Evolutionary conservation across 2,797 vertebrate species (phyloP), one percentile per base, ranked within the genome.

Genomic region (Chromobotia macracanthus): DNA sequence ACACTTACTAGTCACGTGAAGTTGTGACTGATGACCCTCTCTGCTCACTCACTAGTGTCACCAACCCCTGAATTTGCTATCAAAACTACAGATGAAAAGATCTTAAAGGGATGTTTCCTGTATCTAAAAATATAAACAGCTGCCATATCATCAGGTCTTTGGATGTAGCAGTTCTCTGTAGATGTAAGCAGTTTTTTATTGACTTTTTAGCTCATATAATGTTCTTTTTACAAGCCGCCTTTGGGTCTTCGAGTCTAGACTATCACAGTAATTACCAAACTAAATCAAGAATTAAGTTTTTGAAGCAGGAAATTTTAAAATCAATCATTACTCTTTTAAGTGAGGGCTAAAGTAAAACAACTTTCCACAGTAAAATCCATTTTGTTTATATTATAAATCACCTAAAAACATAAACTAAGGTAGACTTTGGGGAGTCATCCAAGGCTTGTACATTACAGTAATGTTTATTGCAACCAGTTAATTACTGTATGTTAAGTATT

Each of bases 61-160:
- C 19, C 2, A 38, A 38, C 60, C n/a, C 28, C 15, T 61, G 2
- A 61, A 15, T 18, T 35, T 15, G 0, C 1, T 55, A 44, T 9
- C 1, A 66, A 25, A 66, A 55, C 8, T 7, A 23, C 4, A 64
- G 8, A 72, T 41, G 5, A 50, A 63, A 38, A 31, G 44, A 19
- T 28, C 10, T 19, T 50, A 51, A 38, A 15, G 18, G 28, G 13
- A 28, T 2, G 7, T 25, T 60, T 53, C 7, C 50, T 21, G 5
- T 6, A 21, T 35, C 11, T 70, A 31, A 64, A 74, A 74, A 31
- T 53, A 23, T 10, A 31, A 48, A 46, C 35, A 48, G 12, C 50
- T 9, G 15, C 64, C 51, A 16, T 4, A 31, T 38, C 13, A 18
- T 70, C n/a, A 48, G 21, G 53, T 79, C 60, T 81, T 75, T 71